Conservation (phyloP, 1,140 invertebrate species). For the Neodiprion lecontei region DNA sequence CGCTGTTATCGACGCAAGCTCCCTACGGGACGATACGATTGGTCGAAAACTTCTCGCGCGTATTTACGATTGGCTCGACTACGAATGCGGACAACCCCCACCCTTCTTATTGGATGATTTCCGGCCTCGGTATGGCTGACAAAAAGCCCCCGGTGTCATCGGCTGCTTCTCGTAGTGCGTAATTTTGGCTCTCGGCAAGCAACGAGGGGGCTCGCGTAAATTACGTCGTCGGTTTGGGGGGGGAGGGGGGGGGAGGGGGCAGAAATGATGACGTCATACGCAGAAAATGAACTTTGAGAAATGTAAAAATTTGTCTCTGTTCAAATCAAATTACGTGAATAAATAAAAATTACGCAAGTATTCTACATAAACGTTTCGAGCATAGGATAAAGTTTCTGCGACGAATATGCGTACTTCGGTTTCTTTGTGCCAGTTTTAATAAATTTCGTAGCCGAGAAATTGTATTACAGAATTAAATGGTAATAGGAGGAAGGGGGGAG, state of each 20-base stretch:
- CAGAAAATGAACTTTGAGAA: no score
- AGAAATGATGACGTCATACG: background rate
- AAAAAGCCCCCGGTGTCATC: slow-evolving; percentile 26
- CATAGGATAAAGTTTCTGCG: no score
- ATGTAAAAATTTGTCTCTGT: no score
- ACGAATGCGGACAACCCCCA: slow-evolving; percentile 33
- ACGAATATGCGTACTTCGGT: no score
- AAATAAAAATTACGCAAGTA: no score
- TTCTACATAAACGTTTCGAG: no score
- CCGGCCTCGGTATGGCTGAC: slow-evolving; percentile 41
- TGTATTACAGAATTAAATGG: no score
- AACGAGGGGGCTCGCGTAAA: background rate
- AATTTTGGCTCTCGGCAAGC: background rate
- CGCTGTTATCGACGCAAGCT: slow-evolving; percentile 38
- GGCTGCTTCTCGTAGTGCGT: background rate
- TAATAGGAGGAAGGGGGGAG: no score
- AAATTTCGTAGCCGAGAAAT: no score
- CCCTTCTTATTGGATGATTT: slow-evolving; percentile 33
- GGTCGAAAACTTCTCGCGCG: slow-evolving; percentile 32
- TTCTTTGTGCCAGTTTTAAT: no score
- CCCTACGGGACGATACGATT: slow-evolving; percentile 31
- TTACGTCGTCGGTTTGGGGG: background rate
- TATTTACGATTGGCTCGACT: slow-evolving; percentile 11
- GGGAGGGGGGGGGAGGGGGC: background rate
- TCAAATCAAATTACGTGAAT: no score